Percentiles rank a stretch among this genome's conserved stretches.
Evolutionary conservation across 1,140 invertebrate species (phyloP).

Genomic region (Octopus sinensis): DNA sequence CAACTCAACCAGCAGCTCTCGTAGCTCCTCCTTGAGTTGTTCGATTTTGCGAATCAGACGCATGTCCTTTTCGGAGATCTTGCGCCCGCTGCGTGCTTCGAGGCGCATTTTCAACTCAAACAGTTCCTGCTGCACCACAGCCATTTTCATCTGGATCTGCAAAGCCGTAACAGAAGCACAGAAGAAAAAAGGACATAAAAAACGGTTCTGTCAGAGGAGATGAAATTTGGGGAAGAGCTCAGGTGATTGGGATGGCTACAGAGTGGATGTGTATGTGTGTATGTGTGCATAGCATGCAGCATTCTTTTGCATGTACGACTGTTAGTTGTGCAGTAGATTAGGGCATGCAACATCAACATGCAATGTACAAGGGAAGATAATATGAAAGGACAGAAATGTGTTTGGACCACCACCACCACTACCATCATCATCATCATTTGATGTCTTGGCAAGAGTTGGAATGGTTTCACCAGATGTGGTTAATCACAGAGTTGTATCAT

Average conservation of each 20-base stretch:
- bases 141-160: slow-evolving; percentile 60
- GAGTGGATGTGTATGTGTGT: neutral
- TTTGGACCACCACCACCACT: no score
- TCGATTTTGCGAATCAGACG: slow-evolving; percentile 56
- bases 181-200: neutral
- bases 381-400: no score
- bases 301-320: neutral
- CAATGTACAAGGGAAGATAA: no score
- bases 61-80: slow-evolving; percentile 39
- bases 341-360: no score
- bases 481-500: no score
- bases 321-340: neutral
- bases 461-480: no score
- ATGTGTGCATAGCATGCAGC: neutral
- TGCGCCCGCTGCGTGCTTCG: slow-evolving; percentile 38
- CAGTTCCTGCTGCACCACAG: slow-evolving; percentile 60
- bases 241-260: no score
- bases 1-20: slow-evolving; percentile 60
- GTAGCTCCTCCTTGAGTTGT: slow-evolving; percentile 61
- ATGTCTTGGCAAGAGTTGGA: no score
- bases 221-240: no score
- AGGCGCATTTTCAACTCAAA: slow-evolving; percentile 56
- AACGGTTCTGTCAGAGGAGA: no score
- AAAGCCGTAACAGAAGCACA: slow-evolving; percentile 5
- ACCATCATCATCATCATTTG: no score